Base-by-base conservation (phyloP, 2,888 invertebrate species). In the Drosophila phalerata region DNA sequence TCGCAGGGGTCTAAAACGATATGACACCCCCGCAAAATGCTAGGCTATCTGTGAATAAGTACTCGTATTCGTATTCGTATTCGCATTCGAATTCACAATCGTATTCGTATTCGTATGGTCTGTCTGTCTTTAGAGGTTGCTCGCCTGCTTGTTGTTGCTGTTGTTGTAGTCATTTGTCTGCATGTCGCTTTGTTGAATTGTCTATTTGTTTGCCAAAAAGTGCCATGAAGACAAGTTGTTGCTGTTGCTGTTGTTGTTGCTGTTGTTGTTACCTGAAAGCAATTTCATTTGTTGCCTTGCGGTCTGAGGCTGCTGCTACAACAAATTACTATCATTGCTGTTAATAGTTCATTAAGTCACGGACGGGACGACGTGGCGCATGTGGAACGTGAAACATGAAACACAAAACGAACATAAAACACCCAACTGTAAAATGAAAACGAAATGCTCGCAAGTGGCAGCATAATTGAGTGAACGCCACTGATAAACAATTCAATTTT, bases 321-420 rank as follows among this genome's bases (percentile, higher is more conserved):
- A 85, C 85, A 85, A 85, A 85, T 85, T 88, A 86, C 85, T 84
- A 85, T 85, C 85, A 85, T 85, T 85, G 85, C 85, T 86, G 88
- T 85, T 85, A 85, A 85, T 85, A 88, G 85, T 86, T 86, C 85
- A 86, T 86, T 86, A 86, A 86, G 85, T 88, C 85, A 86, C 88
- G 85, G 85, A 86, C 80, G 73, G 75, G 48, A 69, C 57, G 67
- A 81, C 82, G 79, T 79, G 85, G 56, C 76, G 66, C 78, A 76
- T 72, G 75, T 72, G 76, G 69, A 72, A 77, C 85, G 81, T 81
- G 81, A 72, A 81, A 78, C 84, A 64, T 78, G 75, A 84, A 79
- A 74, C 77, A 72, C 73, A 75, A 80, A 83, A 71, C 69, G 66
- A 65, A 83, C 79, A 77, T 64, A 64, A 78, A 76, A 69, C 61